These are phyloP conservation scores for Chrysaora quinquecirrha DNA, from an alignment of 30 jellyfish, hydroid and myxozoan species.

Conservation along the genomic window DNA sequence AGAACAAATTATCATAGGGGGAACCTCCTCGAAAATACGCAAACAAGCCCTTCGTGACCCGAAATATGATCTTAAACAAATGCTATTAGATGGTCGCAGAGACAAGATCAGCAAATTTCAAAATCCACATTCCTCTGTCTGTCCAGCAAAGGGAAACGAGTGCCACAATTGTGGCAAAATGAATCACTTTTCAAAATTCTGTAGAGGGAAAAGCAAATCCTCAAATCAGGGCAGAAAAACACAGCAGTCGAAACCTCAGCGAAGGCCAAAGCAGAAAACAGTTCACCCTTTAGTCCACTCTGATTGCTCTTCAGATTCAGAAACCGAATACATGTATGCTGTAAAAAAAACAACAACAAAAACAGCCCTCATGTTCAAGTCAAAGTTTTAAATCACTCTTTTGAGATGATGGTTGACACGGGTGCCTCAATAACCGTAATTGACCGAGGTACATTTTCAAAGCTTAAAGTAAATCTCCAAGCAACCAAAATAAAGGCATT, in stretches of 20 bases:
- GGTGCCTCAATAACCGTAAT: constrained; percentile 27
- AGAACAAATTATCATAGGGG: too few relatives aligned
- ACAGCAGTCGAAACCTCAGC: background rate
- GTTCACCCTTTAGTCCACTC: background rate
- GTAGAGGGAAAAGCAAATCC: background rate
- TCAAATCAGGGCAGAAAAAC: background rate
- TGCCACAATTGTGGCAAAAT: constrained; percentile 26
- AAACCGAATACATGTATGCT: background rate
- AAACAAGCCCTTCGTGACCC: too few relatives aligned
- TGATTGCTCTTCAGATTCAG: constrained; percentile 5
- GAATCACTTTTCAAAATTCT: constrained; percentile 21
- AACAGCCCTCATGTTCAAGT: constrained; percentile 2
- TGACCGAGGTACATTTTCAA: constrained; percentile 10
- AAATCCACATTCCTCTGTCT: constrained; percentile 4
- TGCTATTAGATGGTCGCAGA: too few relatives aligned
- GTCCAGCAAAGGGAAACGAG: constrained; percentile 27
- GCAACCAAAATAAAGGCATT: constrained; percentile 19
- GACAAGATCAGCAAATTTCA: too few relatives aligned
- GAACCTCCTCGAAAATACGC: too few relatives aligned
- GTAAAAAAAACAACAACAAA: background rate
- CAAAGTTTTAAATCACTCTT: background rate
- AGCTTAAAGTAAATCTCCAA: background rate
- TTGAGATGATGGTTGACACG: constrained; percentile 11
- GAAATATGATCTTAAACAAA: too few relatives aligned
- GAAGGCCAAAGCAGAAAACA: background rate